Evolutionary conservation across 1,140 invertebrate genomes (phyloP), one percentile per base, ranked within the genome.

Genomic region (Acyrthosiphon pisum): DNA sequence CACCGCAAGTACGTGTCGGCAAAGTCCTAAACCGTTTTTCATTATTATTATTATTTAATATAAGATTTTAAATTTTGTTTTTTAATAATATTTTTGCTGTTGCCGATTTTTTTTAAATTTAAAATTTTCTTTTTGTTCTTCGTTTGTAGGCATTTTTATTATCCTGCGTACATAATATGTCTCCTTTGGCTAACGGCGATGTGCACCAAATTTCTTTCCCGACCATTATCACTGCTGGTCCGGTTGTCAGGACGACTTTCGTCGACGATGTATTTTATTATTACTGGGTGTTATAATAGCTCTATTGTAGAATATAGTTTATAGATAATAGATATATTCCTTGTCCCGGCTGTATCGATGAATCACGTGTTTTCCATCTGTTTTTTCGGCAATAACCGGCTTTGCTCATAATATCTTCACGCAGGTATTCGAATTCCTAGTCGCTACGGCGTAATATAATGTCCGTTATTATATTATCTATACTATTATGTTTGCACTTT

Each of bases 1-100:
- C 90, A 91, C 90, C 60, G n/a, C 91, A 84, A 84, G 91, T 93
- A 93, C 91, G 91, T 81, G 41, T 93, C 46, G 81, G n/a, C 48
- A 23, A 56, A 30, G 35, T 89, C 48, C 23, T 87, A 48, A 89
- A 89, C 48, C 6, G 48, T 87, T 87, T 68, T 87, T 48, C 26
- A 86, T 44, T 86, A 84, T 46, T 86, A 86, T 46, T 86, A 86
- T 46, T 30, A 30, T 86, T 86, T 41, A 41, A 46, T 30, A 46
- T 2, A 81, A 35, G 37, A 35, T 81, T 1, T 35, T 6, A 30
- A n/a, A 68, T 60, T 60, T 60, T 56, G 8, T 56, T 56, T 56
- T 56, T 56, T 56, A 46, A 56, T n/a, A 18, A 68, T 18, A 14
- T 68, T n/a, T 68, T 68, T n/a, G 60, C 14, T 68, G 26, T 30